Conservation (phyloP, 2,797 vertebrate genomes). For the Neosilurus mollespiculum region DNA sequence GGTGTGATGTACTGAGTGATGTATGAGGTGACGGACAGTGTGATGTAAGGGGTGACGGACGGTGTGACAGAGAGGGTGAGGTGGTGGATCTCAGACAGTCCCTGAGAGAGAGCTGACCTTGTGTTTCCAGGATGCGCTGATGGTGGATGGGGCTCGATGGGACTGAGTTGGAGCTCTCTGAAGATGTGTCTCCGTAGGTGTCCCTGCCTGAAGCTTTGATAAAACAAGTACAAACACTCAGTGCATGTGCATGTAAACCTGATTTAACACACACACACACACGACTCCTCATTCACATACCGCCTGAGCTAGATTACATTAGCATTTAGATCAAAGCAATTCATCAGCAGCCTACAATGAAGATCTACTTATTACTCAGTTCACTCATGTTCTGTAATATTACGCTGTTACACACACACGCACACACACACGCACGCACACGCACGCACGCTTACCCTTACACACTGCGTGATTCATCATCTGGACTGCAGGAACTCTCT, state of each 20-base stretch:
- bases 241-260: not conserved
- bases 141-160: constrained; percentile 83
- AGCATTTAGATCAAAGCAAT: constrained; percentile 12
- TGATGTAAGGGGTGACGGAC: too few relatives aligned
- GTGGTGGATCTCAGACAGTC: constrained; percentile 34
- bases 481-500: constrained; percentile 68
- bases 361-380: not conserved
- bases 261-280: not conserved
- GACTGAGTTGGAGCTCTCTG: constrained; percentile 84
- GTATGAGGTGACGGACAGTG: too few relatives aligned
- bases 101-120: constrained; percentile 76
- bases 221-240: constrained; percentile 9
- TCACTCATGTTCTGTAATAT: not conserved
- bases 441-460: constrained; percentile 69
- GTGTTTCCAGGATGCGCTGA: constrained; percentile 82
- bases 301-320: not conserved
- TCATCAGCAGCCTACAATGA: not conserved
- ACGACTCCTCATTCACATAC: not conserved
- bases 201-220: constrained; percentile 78
- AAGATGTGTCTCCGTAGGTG: constrained; percentile 83
- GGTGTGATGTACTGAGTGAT: too few relatives aligned
- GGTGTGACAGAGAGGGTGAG: too few relatives aligned
- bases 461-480: constrained; percentile 63
- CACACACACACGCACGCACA: not conserved
- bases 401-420: not conserved